Conservation (phyloP, 1,140 invertebrate genomes). For the Drosophila subobscura region DNA sequence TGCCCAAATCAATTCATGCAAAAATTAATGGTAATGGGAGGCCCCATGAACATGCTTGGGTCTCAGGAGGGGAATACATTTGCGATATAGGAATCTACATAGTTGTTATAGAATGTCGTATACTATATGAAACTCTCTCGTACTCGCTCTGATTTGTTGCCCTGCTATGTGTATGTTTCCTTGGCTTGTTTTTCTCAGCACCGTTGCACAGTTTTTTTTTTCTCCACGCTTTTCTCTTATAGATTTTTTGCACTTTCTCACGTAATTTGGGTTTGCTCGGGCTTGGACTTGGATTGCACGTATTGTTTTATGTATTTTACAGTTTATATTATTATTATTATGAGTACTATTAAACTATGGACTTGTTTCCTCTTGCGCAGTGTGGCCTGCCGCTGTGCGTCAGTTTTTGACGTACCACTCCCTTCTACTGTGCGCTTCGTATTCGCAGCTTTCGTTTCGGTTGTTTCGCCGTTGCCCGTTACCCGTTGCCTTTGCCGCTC, state of each 20-base stretch:
- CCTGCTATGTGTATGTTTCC: conserved; percentile 9
- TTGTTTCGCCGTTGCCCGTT: conserved; percentile 34
- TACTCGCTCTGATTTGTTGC: conserved; percentile 67
- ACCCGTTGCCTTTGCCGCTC: conserved; percentile 51
- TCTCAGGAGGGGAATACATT: not conserved
- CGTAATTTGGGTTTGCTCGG: conserved; percentile 12
- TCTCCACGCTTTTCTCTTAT: not conserved
- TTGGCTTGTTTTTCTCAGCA: conserved; percentile 18
- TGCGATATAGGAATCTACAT: not conserved
- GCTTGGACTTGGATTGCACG: conserved; percentile 1
- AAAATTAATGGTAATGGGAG: conserved; percentile 2
- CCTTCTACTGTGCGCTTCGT: conserved; percentile 77
- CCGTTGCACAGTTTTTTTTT: conserved; percentile 15
- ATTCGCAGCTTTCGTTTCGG: conserved; percentile 68
- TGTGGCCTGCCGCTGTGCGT: conserved; percentile 80
- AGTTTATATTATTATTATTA: conserved; percentile 43
- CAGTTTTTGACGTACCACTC: conserved; percentile 84
- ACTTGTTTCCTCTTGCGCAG: conserved; percentile 46
- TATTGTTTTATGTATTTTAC: conserved; percentile 59
- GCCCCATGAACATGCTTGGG: not conserved
- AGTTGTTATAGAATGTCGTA: conserved; percentile 13
- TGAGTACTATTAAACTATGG: conserved; percentile 61
- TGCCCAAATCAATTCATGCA: conserved; percentile 60
- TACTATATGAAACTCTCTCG: conserved; percentile 25
- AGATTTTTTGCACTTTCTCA: conserved; percentile 44